These are phyloP conservation scores for Petrocephalus schoutedeni DNA, from an alignment of 2,797 vertebrate genomes.

Conservation along the genomic window DNA sequence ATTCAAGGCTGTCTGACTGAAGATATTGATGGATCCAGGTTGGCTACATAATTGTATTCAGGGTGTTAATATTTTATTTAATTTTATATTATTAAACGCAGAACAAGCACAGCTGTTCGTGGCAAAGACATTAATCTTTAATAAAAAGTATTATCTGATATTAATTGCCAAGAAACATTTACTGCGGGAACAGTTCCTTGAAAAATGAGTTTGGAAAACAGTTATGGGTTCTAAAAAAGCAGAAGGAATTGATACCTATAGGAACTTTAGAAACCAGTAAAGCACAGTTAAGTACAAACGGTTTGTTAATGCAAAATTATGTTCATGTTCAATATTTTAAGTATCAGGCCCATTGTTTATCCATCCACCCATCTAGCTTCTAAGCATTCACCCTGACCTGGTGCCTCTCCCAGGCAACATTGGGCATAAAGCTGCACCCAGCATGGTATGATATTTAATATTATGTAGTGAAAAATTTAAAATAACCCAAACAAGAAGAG, in stretches of 20 bases:
- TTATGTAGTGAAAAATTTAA: not conserved
- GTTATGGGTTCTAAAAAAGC: not conserved
- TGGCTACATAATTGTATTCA: constrained; percentile 35
- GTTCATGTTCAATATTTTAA: not conserved
- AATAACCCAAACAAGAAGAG: not conserved
- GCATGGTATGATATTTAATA: not conserved
- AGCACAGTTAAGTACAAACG: not conserved
- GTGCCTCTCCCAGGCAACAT: not conserved
- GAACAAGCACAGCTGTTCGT: constrained; percentile 46
- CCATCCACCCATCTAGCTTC: not conserved
- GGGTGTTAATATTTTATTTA: constrained; percentile 19
- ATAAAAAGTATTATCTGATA: constrained; percentile 61
- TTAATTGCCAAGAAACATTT: constrained; percentile 68
- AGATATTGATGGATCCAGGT: constrained; percentile 62
- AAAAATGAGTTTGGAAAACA: constrained; percentile 45
- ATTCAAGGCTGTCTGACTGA: constrained; percentile 58
- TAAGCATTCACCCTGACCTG: not conserved
- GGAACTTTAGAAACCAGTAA: not conserved
- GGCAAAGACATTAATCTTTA: constrained; percentile 61
- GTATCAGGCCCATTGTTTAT: not conserved
- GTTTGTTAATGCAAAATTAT: not conserved
- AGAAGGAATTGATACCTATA: not conserved
- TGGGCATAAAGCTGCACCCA: not conserved
- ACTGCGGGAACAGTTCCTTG: constrained; percentile 49
- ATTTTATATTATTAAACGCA: constrained; percentile 5